Percentiles rank a stretch among this genome's conserved stretches.
Conservation (phyloP, 2,113 vertebrate species). For the Seriola quinqueradiata region DNA sequence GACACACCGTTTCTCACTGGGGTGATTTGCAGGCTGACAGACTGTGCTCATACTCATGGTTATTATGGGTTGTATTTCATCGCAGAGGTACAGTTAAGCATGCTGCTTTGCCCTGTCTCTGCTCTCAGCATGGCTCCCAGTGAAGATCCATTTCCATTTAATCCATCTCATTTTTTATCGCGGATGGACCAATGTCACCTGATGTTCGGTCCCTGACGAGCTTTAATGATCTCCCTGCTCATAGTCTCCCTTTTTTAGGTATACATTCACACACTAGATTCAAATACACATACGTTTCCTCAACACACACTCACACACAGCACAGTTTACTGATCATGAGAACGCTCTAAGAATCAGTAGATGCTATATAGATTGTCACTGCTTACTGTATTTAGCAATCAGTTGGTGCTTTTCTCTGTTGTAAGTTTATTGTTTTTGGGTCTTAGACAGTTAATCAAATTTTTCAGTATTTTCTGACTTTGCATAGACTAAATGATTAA, state of each 20-base stretch:
- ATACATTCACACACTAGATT: not conserved
- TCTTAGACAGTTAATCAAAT: not conserved
- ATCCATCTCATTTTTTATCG: constrained; percentile 52
- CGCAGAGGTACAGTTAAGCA: constrained; percentile 62
- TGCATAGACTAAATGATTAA: not conserved
- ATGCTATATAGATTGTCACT: not conserved
- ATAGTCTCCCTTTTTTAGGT: not conserved
- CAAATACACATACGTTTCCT: not conserved
- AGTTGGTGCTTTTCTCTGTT: not conserved
- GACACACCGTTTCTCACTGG: constrained; percentile 11
- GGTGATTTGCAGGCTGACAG: constrained; percentile 34
- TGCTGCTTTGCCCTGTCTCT: constrained; percentile 47
- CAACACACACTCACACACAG: not conserved
- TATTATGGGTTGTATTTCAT: constrained; percentile 62
- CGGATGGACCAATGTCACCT: constrained; percentile 43
- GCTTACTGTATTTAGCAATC: no score
- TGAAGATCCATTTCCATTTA: constrained; percentile 60
- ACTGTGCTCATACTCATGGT: constrained; percentile 20
- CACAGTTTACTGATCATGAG: not conserved
- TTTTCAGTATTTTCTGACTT: no score
- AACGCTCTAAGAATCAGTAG: not conserved
- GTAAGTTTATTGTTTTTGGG: not conserved
- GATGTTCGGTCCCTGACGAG: constrained; percentile 25
- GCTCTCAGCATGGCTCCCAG: constrained; percentile 16
- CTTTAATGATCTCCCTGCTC: constrained; percentile 11